Evolutionary conservation across 2,113 vertebrate genomes (phyloP).

Genomic region (Cariama cristata): DNA sequence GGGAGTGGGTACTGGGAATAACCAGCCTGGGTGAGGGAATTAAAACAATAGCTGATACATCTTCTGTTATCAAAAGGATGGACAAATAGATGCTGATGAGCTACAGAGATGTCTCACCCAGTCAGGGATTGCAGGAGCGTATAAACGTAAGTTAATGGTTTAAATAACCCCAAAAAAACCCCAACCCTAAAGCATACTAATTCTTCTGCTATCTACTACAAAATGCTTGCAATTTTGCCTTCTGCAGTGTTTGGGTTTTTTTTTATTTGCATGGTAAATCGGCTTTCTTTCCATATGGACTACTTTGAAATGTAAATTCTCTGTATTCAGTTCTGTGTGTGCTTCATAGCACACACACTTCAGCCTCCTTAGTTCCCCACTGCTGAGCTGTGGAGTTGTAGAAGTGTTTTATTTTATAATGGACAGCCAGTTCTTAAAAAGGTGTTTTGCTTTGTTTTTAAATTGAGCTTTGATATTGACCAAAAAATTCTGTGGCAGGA

Average conservation of each 20-base stretch:
- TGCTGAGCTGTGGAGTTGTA: not conserved
- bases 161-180: not conserved
- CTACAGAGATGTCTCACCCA: conserved; percentile 92
- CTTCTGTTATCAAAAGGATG: conserved; percentile 81
- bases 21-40: not conserved
- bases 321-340: not conserved
- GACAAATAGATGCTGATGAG: conserved; percentile 92
- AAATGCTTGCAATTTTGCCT: not conserved
- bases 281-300: not conserved
- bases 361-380: not conserved
- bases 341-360: too few relatives aligned
- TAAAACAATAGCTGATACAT: conserved; percentile 15
- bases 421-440: not conserved
- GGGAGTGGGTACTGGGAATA: not conserved
- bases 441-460: not conserved
- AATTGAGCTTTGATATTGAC: not conserved
- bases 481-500: not conserved
- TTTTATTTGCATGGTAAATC: not conserved
- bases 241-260: not conserved
- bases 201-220: not conserved
- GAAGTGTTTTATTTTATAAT: not conserved
- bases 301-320: not conserved
- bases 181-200: not conserved
- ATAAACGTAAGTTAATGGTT: conserved; percentile 85
- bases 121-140: conserved; percentile 86